These are phyloP conservation scores for Gallinago undulata DNA, from an alignment of 2,113 vertebrate species.

Conservation along the genomic window DNA sequence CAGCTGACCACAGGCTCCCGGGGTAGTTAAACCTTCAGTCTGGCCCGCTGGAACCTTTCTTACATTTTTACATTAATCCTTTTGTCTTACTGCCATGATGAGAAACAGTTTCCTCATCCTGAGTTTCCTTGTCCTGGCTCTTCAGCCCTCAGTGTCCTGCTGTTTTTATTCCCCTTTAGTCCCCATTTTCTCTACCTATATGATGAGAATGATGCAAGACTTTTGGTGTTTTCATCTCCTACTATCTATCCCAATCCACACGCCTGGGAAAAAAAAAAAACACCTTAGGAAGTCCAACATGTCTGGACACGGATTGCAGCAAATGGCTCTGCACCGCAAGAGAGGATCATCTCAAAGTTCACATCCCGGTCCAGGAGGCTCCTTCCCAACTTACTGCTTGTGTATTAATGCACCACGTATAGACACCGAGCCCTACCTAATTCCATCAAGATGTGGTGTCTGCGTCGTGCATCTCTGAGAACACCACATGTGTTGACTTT, in stretches of 20 bases:
- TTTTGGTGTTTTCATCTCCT: background rate
- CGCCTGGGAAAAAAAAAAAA: background rate
- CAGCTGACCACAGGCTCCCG: background rate
- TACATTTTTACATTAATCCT: background rate
- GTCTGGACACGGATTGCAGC: background rate
- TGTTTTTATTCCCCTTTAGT: background rate
- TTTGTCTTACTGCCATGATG: background rate
- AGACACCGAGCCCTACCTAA: background rate
- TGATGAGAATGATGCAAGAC: background rate
- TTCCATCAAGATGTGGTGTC: background rate
- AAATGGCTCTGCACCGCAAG: rapidly evolving
- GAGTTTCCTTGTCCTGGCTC: background rate
- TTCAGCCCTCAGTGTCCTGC: background rate
- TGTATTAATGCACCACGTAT: rapidly evolving
- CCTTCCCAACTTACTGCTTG: background rate
- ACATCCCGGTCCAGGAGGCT: background rate
- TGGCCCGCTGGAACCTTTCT: background rate
- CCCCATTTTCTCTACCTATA: background rate
- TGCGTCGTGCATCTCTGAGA: background rate
- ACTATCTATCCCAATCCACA: background rate
- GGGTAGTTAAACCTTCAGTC: background rate
- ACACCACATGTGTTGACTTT: background rate
- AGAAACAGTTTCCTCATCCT: background rate
- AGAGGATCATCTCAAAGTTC: background rate
- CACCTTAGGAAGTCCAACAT: rapidly evolving